These are phyloP conservation scores for Himalopsyche anomala DNA, from an alignment of 2,888 invertebrate species.

Conservation along the genomic window DNA sequence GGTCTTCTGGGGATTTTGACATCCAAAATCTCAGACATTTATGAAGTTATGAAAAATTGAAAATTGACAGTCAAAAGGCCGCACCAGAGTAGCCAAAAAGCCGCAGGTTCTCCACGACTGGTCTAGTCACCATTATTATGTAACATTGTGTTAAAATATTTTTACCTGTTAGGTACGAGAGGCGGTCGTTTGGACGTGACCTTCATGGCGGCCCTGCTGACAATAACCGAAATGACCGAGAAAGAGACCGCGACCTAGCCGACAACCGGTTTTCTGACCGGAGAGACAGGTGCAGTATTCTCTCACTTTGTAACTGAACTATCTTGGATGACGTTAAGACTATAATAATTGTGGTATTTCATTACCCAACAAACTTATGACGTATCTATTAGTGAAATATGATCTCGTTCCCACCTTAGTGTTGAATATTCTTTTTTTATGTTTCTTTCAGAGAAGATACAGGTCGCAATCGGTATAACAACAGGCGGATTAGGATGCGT, in stretches of 20 bases:
- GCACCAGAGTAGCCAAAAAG: too few species aligned
- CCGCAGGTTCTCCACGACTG: too few species aligned
- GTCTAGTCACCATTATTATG: too few species aligned
- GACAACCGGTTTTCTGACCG: conserved; percentile 72
- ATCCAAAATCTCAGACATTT: too few species aligned
- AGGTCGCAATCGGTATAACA: conserved; percentile 77
- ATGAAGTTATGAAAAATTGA: too few species aligned
- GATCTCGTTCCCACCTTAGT: too few species aligned
- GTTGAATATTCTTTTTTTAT: not conserved
- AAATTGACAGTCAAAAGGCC: too few species aligned
- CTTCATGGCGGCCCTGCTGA: conserved; percentile 72
- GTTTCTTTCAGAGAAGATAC: conserved; percentile 73
- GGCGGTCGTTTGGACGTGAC: conserved; percentile 80
- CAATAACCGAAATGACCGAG: conserved; percentile 72
- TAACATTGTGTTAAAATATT: not conserved
- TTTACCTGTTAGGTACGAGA: conserved; percentile 72
- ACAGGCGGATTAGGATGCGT: conserved; percentile 72
- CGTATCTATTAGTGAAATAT: too few species aligned
- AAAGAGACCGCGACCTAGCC: conserved; percentile 68
- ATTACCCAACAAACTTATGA: too few species aligned
- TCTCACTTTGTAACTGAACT: not conserved
- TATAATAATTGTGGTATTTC: not conserved
- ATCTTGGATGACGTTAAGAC: not conserved
- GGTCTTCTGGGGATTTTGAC: too few species aligned
- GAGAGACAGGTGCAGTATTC: conserved; percentile 71